Base-by-base conservation (phyloP, 1,140 invertebrate species). In the Pomacea maculata region DNA sequence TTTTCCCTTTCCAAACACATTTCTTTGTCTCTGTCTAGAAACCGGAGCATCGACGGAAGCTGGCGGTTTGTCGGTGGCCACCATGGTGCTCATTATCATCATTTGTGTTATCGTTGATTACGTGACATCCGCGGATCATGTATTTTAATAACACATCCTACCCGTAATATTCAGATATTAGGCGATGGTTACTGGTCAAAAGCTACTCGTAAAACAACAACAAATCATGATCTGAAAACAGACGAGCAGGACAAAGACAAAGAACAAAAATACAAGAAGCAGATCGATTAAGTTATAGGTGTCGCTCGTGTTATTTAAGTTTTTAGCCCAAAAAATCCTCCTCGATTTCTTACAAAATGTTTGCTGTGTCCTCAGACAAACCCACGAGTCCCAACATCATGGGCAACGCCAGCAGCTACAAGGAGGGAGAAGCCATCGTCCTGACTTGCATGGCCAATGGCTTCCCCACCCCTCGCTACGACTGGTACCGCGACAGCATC, bases 71-170 rank as follows among this genome's bases (percentile, higher is more conserved):
- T 57, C 77, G 9, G 70, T 54, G 15, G 77, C 77, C 52, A 78
- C 77, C 8, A 67, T 78, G n/a, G 77, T 71, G 17, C 67, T 78
- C 65, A 78, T 78, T n/a, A 71, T 78, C 52, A 78, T 78, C 77
- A 65, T 78, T 52, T 57, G 45, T 15, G 29, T 78, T 2, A 68
- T 78, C 65, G 45, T 78, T 52, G 9, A n/a, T n/a, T n/a, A n/a
- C n/a, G n/a, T n/a, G n/a, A 1, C 1, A 45, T 45, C 34, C 34
- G 34, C 34, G 34, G 34, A 45, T 45, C 34, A 45, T 45, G 34
- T 45, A 45, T 45, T 2, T 45, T 45, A 45, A 45, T 45, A 45
- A 45, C 3, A 45, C 34, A 45, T 6, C 34, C 34, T 45, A 45
- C 34, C 34, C 34, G 34, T 4, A 34, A 29, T 19, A 34, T n/a